phyloP scores from a whole-genome alignment of 1,140 invertebrate species.

The Trichonephila clavata region DNA sequence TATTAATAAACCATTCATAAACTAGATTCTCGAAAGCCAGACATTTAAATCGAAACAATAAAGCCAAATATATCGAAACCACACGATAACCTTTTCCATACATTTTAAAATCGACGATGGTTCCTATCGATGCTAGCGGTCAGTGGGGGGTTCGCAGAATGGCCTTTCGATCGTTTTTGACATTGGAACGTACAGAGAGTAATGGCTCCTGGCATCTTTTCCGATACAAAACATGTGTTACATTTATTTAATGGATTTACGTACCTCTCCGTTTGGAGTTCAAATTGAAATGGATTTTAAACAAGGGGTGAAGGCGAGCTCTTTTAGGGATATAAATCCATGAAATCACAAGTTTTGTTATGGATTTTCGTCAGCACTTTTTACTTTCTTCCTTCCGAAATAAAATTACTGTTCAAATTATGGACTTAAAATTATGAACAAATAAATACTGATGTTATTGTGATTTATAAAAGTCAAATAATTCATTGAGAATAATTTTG shows the following conservation, averaged over 20 bases:
- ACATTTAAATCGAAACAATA: background rate
- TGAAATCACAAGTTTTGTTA: too few relatives aligned
- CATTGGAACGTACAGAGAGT: background rate
- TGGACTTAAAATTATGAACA: too few relatives aligned
- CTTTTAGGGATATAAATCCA: background rate
- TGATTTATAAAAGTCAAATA: too few relatives aligned
- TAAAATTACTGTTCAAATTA: too few relatives aligned
- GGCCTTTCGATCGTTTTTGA: conserved; percentile 48
- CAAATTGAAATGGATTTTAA: conserved; percentile 19
- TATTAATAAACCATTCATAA: background rate
- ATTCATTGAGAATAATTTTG: too few relatives aligned
- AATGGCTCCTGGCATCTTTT: conserved; percentile 16
- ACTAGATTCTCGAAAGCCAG: background rate
- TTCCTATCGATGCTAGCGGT: background rate
- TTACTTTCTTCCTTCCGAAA: too few relatives aligned
- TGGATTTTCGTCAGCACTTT: too few relatives aligned
- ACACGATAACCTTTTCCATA: background rate
- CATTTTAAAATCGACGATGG: background rate
- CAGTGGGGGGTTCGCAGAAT: background rate
- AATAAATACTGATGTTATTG: too few relatives aligned
- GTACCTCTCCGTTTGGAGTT: conserved; percentile 7
- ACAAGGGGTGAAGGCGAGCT: background rate
- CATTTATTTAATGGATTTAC: conserved; percentile 66
- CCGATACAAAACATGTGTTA: conserved; percentile 28
- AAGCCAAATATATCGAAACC: background rate